A percentile compares a stretch with the other conserved stretches of the same genome.
Conservation (phyloP, 2,888 invertebrate species). For the Lysandra bellargus region DNA sequence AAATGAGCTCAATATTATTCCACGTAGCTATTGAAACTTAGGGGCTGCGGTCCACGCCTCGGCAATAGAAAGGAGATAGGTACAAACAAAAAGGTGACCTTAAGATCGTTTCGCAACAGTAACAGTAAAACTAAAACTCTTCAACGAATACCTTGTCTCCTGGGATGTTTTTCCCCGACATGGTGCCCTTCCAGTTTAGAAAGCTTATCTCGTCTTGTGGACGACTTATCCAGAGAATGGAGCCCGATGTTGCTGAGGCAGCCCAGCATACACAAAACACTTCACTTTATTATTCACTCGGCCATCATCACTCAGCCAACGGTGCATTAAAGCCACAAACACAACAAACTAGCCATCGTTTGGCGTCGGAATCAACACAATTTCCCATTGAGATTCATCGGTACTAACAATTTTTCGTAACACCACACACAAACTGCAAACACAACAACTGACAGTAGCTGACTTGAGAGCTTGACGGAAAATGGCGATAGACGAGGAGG, state of each 20-base stretch:
- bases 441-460: conserved; percentile 79
- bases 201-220: conserved; percentile 74
- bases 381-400: conserved; percentile 79
- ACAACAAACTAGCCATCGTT: conserved; percentile 76
- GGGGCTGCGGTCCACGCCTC: conserved; percentile 46
- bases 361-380: conserved; percentile 75
- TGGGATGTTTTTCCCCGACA: conserved; percentile 90
- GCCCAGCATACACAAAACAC: conserved; percentile 80
- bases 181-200: conserved; percentile 74
- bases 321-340: conserved; percentile 77
- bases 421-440: conserved; percentile 80
- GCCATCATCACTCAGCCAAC: conserved; percentile 76
- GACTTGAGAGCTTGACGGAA: conserved; percentile 77
- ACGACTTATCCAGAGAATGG: conserved; percentile 78
- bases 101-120: conserved; percentile 40
- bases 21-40: conserved; percentile 39
- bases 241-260: conserved; percentile 74
- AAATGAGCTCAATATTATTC: conserved; percentile 26
- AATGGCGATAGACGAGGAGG: conserved; percentile 69
- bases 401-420: conserved; percentile 78
- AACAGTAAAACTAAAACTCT: conserved; percentile 13
- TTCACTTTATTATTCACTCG: conserved; percentile 76
- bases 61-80: conserved; percentile 66
- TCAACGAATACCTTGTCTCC: conserved; percentile 87
- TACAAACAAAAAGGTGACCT: conserved; percentile 62